phyloP scores from a whole-genome alignment of 2,113 vertebrate genomes.

The Oreochromis tanganicae region DNA sequence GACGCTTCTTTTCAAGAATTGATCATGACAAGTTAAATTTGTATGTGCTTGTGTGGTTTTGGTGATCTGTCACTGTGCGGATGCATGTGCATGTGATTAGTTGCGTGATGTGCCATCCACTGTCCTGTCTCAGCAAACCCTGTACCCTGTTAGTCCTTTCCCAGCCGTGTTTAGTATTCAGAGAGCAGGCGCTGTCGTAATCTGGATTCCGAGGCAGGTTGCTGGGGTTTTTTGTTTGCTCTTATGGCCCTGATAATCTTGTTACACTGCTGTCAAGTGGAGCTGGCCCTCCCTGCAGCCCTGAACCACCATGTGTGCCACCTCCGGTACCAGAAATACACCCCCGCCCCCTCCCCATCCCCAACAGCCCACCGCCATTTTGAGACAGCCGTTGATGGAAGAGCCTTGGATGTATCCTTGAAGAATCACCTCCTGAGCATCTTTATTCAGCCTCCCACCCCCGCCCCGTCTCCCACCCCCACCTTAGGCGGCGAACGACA shows the following conservation, averaged over 20 bases:
- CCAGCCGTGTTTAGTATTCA: conserved; percentile 58
- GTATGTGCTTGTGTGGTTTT: conserved; percentile 28
- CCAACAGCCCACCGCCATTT: conserved; percentile 55
- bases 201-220: conserved; percentile 59
- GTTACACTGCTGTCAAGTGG: conserved; percentile 68
- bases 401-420: conserved; percentile 67
- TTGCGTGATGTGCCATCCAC: conserved; percentile 14
- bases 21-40: conserved; percentile 55
- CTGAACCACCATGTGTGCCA: conserved; percentile 49
- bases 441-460: conserved; percentile 58
- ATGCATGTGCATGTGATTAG: conserved; percentile 13
- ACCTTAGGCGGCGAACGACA: conserved; percentile 45
- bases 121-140: conserved; percentile 35
- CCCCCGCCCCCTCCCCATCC: background rate
- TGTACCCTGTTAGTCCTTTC: conserved; percentile 45
- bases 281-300: conserved; percentile 51
- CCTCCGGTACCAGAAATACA: conserved; percentile 41
- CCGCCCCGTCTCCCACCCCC: conserved; percentile 34
- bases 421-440: conserved; percentile 68
- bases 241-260: conserved; percentile 70
- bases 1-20: conserved; percentile 47
- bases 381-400: conserved; percentile 61
- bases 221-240: conserved; percentile 59
- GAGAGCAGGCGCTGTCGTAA: conserved; percentile 42
- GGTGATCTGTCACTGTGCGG: conserved; percentile 6